A percentile compares a stretch with the other conserved stretches of the same genome.
phyloP scores from a whole-genome alignment of 2,113 vertebrate species.

The Alouatta palliata region DNA sequence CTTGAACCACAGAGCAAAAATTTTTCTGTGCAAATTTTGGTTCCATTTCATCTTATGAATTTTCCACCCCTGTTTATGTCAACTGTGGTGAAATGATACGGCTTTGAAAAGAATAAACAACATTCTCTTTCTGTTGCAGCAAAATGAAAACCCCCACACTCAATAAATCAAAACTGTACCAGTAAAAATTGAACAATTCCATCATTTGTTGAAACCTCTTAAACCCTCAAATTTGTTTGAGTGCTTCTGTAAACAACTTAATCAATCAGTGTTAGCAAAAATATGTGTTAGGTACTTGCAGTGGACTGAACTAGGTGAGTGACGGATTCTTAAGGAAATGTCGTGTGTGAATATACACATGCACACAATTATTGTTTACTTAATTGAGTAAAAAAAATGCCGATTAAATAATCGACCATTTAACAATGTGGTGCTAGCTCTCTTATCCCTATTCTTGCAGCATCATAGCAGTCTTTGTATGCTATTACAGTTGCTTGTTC shows the following conservation, averaged over 20 bases:
- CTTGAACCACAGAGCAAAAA: constrained; percentile 54
- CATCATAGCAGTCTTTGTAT: background rate
- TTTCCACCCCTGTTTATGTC: constrained; percentile 9
- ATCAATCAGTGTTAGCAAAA: background rate
- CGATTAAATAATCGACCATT: background rate
- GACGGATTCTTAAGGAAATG: background rate
- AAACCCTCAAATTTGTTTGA: constrained; percentile 16
- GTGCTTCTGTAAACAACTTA: constrained; percentile 27
- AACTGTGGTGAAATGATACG: constrained; percentile 13
- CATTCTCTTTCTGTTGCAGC: background rate
- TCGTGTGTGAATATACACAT: background rate
- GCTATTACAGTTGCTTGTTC: background rate
- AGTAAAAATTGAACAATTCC: constrained; percentile 53
- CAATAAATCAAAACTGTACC: constrained; percentile 41
- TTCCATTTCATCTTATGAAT: constrained; percentile 51
- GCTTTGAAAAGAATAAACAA: constrained; percentile 54
- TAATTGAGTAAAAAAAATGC: background rate
- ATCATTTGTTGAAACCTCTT: constrained; percentile 41
- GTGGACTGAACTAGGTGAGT: background rate
- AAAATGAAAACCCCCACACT: background rate
- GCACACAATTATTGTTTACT: background rate
- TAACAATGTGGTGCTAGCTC: background rate
- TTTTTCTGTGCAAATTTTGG: constrained; percentile 24
- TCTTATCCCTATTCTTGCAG: background rate
- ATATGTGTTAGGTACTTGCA: background rate